A percentile compares a stretch with the other conserved stretches of the same genome.
phyloP scores from a whole-genome alignment of 2,888 invertebrate species.

The Drosophila affinis region DNA sequence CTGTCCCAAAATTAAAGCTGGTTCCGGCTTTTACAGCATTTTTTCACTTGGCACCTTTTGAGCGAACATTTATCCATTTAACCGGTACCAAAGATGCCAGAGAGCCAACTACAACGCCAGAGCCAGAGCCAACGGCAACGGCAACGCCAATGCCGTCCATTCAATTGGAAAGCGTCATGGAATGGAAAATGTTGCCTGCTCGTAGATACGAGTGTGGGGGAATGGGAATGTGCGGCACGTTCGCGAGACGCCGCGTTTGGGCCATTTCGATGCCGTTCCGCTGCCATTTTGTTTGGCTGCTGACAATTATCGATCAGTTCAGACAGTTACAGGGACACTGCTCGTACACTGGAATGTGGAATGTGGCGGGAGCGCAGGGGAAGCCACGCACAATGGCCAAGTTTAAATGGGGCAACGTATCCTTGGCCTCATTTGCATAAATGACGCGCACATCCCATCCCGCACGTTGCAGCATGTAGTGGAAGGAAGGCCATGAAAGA shows the following conservation, averaged over 20 bases:
- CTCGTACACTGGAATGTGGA: neutral
- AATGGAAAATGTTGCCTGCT: slow-evolving; percentile 25
- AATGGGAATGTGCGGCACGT: slow-evolving; percentile 48
- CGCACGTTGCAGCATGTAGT: slow-evolving; percentile 29
- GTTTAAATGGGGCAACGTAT: slow-evolving; percentile 70
- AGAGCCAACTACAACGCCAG: slow-evolving; percentile 1
- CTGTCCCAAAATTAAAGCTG: neutral
- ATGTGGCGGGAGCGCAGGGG: neutral
- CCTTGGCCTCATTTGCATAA: slow-evolving; percentile 78
- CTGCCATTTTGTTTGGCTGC: slow-evolving; percentile 43
- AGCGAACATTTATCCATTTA: neutral
- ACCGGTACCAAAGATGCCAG: slow-evolving; percentile 3
- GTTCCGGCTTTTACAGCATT: neutral
- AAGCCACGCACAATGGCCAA: slow-evolving; percentile 64
- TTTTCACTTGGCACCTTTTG: slow-evolving; percentile 20
- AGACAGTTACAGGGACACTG: slow-evolving; percentile 10
- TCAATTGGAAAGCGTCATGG: slow-evolving; percentile 45
- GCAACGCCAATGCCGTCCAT: slow-evolving; percentile 14
- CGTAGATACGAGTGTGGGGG: slow-evolving; percentile 13
- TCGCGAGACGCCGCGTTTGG: slow-evolving; percentile 43
- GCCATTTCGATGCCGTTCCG: slow-evolving; percentile 42
- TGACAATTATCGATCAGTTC: slow-evolving; percentile 72
- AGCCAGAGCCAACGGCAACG: slow-evolving; percentile 16
- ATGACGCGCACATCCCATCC: slow-evolving; percentile 57
- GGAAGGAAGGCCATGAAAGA: slow-evolving; percentile 33